phyloP scores from a whole-genome alignment of 2,797 vertebrate genomes.

The Mormyrops boulengeri region DNA sequence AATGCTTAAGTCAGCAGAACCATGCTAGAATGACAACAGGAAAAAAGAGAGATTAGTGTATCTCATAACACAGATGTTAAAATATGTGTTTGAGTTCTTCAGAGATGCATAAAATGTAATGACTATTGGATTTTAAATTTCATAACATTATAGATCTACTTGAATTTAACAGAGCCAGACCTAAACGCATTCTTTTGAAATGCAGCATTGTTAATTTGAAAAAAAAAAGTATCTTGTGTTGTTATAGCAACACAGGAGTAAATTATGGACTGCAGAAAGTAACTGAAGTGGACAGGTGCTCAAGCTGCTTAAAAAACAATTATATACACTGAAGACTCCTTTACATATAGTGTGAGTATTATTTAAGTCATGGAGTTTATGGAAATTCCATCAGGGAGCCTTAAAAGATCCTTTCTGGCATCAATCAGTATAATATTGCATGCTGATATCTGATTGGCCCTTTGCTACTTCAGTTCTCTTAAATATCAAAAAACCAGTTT shows the following conservation, averaged over 20 bases:
- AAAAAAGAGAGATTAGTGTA: conserved; percentile 51
- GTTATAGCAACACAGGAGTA: background rate
- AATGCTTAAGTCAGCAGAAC: conserved; percentile 54
- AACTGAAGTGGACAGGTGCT: background rate
- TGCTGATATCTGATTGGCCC: background rate
- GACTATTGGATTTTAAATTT: background rate
- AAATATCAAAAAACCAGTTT: background rate
- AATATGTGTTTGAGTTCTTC: conserved; percentile 42
- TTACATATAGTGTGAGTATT: background rate
- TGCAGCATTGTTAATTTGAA: background rate
- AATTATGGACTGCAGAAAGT: background rate
- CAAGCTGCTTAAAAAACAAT: background rate
- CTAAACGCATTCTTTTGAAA: background rate
- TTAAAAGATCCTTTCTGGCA: background rate
- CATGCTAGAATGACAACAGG: conserved; percentile 52
- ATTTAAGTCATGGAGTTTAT: background rate
- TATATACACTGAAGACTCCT: background rate
- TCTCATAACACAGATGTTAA: conserved; percentile 54
- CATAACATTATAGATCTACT: background rate
- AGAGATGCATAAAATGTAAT: background rate
- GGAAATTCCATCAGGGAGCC: background rate
- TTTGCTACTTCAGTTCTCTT: background rate
- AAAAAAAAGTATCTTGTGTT: background rate
- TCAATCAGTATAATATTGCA: background rate
- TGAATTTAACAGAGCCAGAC: background rate